Base-by-base conservation (phyloP, 2,113 vertebrate genomes). In the Cercocebus atys region DNA sequence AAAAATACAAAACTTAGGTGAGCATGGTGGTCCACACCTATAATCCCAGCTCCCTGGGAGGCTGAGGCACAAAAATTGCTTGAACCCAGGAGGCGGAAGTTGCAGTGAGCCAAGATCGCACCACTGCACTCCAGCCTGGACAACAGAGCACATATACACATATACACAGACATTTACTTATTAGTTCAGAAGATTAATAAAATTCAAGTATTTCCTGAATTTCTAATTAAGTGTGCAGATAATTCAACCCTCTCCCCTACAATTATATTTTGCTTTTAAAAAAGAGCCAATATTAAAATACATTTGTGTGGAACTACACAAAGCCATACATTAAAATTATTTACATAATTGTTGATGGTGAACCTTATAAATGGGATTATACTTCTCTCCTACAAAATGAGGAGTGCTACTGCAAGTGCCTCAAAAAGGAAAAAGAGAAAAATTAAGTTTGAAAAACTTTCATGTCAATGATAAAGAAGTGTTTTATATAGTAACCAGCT, bases 351-450 rank as follows among this genome's bases (percentile, higher is more conserved):
- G 10, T n/a, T 70, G 22, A 27, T 72, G 22, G 20, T 95, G 7
- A 82, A 35, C 20, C 68, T 72, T 40, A 10, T 73, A 90, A 89
- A 59, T 93, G 72, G n/a, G 17, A 30, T 52, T 57, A 20, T 50
- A 91, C 52, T 88, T 81, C 40, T 87, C 55, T 73, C 32, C 75
- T 90, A 79, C 57, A 94, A 95, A 94, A 47, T 68, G n/a, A 93
- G 13, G 17, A 79, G 0, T 47, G 20, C 32, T 88, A 45, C 32
- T 80, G 9, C 25, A 91, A 32, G 12, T 55, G 50, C 32, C 47
- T 94, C 72, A 52, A 64, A 73, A 96, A 66, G 5, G 45, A 38
- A 57, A 83, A 47, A 68, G 68, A 40, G 68, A 40, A 30, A 89
- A 68, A 76, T 20, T 16, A 73, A 79, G 6, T 86, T 30, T 73